A percentile compares a stretch with the other conserved stretches of the same genome.
phyloP scores from a whole-genome alignment of 1,140 invertebrate genomes.

The Lordiphosa collinella region DNA sequence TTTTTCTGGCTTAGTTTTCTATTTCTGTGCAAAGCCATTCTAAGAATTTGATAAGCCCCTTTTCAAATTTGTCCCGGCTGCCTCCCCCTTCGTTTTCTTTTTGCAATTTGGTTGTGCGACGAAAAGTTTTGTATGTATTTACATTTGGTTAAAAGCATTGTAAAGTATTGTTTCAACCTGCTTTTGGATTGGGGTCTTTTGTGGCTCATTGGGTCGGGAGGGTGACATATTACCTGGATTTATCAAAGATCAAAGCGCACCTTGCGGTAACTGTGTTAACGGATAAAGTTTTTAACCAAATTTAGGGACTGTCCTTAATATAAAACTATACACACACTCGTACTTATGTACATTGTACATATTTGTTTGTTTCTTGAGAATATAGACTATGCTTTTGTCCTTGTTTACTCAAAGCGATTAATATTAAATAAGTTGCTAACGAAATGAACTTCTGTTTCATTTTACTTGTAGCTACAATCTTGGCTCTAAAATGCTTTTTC shows the following conservation, averaged over 20 bases:
- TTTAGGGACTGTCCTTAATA: neutral
- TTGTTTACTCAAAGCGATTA: too few species aligned
- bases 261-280: constrained; percentile 7
- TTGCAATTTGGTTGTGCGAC: neutral
- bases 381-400: too few species aligned
- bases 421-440: too few species aligned
- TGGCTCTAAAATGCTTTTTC: too few species aligned
- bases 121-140: constrained; percentile 60
- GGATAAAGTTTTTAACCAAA: neutral
- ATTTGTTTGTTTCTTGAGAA: too few species aligned
- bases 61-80: constrained; percentile 37
- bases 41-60: constrained; percentile 67
- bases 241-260: constrained; percentile 40
- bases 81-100: neutral
- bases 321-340: too few species aligned
- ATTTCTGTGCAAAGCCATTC: constrained; percentile 60
- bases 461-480: too few species aligned
- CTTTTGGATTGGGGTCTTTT: constrained; percentile 3
- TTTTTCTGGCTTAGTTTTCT: constrained; percentile 65
- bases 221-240: constrained; percentile 11
- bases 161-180: constrained; percentile 27
- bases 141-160: constrained; percentile 33
- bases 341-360: too few species aligned
- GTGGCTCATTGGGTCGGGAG: constrained; percentile 4
- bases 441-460: too few species aligned